Evolutionary conservation across 2,888 invertebrate species (phyloP).

Genomic region (Mechanitis mazaeus): DNA sequence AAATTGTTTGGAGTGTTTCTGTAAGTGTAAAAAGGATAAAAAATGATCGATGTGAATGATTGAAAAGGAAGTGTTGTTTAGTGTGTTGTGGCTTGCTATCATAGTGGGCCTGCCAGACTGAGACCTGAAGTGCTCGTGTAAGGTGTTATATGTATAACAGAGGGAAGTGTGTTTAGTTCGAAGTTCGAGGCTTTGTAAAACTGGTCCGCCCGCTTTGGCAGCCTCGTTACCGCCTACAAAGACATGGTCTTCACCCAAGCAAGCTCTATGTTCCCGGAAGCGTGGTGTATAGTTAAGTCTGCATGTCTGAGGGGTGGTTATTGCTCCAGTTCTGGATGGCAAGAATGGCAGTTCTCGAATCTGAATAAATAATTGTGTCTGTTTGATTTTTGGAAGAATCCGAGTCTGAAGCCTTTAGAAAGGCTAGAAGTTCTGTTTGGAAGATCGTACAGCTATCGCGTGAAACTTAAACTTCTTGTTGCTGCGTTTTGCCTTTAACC

Average conservation of each 20-base stretch:
- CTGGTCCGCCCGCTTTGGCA: neutral
- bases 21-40: neutral
- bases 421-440: slow-evolving; percentile 24
- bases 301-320: neutral
- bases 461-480: slow-evolving; percentile 23
- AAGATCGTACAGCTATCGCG: slow-evolving; percentile 26
- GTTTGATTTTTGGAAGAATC: neutral
- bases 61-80: neutral
- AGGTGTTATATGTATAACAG: neutral
- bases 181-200: neutral
- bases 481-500: neutral
- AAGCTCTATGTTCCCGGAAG: neutral
- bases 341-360: neutral
- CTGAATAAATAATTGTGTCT: slow-evolving; percentile 11
- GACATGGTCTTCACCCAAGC: slow-evolving; percentile 5
- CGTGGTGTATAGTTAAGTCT: neutral
- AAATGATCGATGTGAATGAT: neutral
- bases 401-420: slow-evolving; percentile 17
- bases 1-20: neutral
- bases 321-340: slow-evolving; percentile 1
- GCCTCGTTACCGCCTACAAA: neutral
- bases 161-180: neutral
- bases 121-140: neutral
- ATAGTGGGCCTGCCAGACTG: neutral
- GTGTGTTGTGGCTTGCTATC: slow-evolving; percentile 1